Evolutionary conservation across 2,888 invertebrate genomes (phyloP).

Genomic region (Mantis religiosa): DNA sequence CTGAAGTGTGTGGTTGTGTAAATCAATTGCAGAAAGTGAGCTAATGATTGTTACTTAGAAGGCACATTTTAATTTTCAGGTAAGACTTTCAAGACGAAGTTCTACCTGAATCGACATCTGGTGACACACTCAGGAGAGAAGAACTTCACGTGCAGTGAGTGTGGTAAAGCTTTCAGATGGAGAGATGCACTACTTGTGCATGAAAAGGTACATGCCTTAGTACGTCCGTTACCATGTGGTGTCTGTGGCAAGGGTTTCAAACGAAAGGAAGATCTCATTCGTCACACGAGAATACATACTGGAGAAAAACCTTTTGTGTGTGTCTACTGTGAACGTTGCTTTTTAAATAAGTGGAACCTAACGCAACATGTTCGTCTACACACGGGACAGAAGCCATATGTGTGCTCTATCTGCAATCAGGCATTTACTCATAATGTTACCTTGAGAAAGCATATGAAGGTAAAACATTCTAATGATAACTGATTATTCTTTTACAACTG

Average conservation of each 20-base stretch:
- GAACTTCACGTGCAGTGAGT: neutral
- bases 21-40: no score
- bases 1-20: no score
- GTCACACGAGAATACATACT: constrained; percentile 16
- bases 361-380: constrained; percentile 19
- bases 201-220: neutral
- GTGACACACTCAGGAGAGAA: constrained; percentile 7
- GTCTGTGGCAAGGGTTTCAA: constrained; percentile 15
- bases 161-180: constrained; percentile 13
- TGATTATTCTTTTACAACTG: no score
- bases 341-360: constrained; percentile 19
- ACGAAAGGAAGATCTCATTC: constrained; percentile 5
- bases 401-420: constrained; percentile 3
- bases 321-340: neutral
- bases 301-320: constrained; percentile 18
- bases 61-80: neutral
- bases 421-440: constrained; percentile 19
- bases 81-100: constrained; percentile 15
- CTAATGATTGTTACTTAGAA: neutral
- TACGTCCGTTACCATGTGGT: constrained; percentile 5
- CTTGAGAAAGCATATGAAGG: constrained; percentile 10
- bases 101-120: constrained; percentile 8
- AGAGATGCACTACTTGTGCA: constrained; percentile 3
- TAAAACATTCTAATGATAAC: neutral
- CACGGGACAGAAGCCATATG: constrained; percentile 17